Percentiles rank a stretch among this genome's conserved stretches.
Conservation (phyloP, 1,140 invertebrate genomes). For the Potamilus streckersoni region DNA sequence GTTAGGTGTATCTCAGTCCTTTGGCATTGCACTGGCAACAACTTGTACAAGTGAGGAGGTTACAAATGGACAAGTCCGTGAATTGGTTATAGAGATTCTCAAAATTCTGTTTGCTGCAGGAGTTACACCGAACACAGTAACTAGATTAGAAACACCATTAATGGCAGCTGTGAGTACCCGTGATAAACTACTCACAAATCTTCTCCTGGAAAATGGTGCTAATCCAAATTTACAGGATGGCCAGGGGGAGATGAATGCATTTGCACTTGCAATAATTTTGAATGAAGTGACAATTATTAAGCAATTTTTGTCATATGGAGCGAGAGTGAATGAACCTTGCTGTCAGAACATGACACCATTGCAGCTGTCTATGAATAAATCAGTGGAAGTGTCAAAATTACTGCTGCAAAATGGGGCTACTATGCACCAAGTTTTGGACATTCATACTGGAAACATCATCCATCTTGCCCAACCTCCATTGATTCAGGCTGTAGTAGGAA, state of each 20-base stretch:
- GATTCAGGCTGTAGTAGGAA: constrained; percentile 29
- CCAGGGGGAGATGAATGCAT: constrained; percentile 34
- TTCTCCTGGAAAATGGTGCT: constrained; percentile 35
- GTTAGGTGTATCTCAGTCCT: neutral
- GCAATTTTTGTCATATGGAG: constrained; percentile 37
- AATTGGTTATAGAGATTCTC: constrained; percentile 11
- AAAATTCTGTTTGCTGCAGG: constrained; percentile 10
- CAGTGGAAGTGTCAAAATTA: constrained; percentile 30
- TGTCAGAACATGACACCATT: constrained; percentile 34
- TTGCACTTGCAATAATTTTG: constrained; percentile 37
- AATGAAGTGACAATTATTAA: constrained; percentile 37
- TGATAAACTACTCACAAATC: constrained; percentile 19
- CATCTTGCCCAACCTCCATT: constrained; percentile 29
- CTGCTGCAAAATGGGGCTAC: constrained; percentile 40
- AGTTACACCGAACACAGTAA: neutral
- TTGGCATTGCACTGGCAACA: constrained; percentile 8
- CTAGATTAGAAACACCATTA: constrained; percentile 30
- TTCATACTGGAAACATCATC: constrained; percentile 22
- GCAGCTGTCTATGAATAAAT: constrained; percentile 46
- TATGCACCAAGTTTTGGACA: constrained; percentile 27
- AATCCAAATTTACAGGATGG: constrained; percentile 22
- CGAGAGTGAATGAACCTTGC: constrained; percentile 34
- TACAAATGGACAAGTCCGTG: neutral
- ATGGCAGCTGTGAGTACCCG: constrained; percentile 33
- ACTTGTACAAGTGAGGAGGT: constrained; percentile 6